phyloP scores from a whole-genome alignment of 2,797 vertebrate genomes.

The Coracias cyanogaster region DNA sequence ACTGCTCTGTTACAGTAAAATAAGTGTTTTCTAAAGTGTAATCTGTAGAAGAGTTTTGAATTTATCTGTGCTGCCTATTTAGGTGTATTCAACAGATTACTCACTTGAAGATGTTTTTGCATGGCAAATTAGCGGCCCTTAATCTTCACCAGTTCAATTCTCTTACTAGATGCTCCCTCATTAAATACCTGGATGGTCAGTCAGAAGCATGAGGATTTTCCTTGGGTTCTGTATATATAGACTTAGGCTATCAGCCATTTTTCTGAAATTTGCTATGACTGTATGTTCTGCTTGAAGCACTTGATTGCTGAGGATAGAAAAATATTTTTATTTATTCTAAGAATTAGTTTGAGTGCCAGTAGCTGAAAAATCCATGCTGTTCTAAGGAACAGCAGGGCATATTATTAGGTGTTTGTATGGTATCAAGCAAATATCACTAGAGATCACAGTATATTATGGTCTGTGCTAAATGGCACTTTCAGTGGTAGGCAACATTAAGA shows the following conservation, averaged over 20 bases:
- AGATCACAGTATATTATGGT: neutral
- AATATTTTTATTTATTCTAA: neutral
- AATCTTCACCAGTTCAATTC: neutral
- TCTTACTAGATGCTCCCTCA: neutral
- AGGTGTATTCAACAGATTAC: neutral
- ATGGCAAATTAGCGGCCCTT: neutral
- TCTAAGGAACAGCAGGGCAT: neutral
- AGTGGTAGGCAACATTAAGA: neutral
- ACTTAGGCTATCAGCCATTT: neutral
- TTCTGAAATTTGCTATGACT: neutral
- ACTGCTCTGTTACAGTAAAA: neutral
- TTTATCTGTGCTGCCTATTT: neutral
- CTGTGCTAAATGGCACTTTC: neutral
- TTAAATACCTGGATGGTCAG: neutral
- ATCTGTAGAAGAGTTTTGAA: neutral
- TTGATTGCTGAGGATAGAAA: neutral
- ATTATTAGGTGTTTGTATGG: accelerated
- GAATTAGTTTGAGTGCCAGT: neutral
- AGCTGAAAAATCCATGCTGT: neutral
- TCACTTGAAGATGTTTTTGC: neutral
- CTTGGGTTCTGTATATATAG: neutral
- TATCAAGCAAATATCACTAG: neutral
- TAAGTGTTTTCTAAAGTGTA: neutral
- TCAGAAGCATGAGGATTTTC: neutral
- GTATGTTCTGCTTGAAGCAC: neutral